Evolutionary conservation across 1,140 invertebrate genomes (phyloP).

Genomic region (Ridgeia piscesae): DNA sequence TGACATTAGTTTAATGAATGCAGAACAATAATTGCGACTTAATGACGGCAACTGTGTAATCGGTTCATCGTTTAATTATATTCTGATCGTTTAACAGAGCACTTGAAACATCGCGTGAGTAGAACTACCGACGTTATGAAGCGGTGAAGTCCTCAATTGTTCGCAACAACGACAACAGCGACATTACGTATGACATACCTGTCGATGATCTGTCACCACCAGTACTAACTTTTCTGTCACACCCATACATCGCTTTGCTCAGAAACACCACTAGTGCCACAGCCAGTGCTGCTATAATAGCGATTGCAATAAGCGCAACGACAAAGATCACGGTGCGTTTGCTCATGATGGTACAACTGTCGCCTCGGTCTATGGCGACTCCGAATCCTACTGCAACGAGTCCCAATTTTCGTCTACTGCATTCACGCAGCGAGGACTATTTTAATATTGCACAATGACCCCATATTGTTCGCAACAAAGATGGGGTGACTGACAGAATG

Average conservation of each 20-base stretch:
- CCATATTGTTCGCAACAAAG: background rate
- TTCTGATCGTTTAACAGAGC: no score
- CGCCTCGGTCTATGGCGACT: background rate
- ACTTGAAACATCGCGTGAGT: no score
- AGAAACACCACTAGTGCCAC: background rate
- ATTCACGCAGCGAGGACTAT: no score
- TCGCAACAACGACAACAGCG: background rate
- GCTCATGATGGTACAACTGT: background rate
- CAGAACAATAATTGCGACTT: no score
- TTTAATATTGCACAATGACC: no score
- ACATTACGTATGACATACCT: background rate
- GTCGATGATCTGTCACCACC: background rate
- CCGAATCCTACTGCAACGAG: background rate
- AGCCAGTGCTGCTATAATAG: background rate
- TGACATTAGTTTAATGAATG: no score
- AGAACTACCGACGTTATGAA: no score
- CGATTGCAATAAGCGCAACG: background rate
- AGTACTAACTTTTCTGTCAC: background rate
- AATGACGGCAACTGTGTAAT: no score
- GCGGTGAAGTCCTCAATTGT: no score
- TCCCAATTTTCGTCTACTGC: background rate
- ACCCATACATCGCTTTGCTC: background rate
- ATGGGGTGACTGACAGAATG: background rate
- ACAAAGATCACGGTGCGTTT: background rate
- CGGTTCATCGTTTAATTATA: no score